Evolutionary conservation across 2,113 vertebrate genomes (phyloP), one percentile per base, ranked within the genome.

Genomic region (Salvelinus sp.): DNA sequence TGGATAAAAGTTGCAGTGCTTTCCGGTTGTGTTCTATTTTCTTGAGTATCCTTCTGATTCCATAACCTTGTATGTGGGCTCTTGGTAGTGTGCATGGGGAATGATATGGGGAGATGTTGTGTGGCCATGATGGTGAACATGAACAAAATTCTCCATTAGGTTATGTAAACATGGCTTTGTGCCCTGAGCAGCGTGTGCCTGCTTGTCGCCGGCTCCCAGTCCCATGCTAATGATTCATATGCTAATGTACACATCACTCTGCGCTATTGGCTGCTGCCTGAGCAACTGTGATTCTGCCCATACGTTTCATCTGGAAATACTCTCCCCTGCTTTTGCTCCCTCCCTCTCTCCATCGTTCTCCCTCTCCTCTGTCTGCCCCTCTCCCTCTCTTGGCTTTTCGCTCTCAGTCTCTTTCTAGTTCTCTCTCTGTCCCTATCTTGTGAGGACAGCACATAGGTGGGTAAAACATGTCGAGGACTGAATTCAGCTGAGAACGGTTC

Each of bases 221-320:
- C 27, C 77, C 76, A 81, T 83, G 76, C 83, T 90, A 90, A 90
- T 91, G 87, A 90, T 88, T 91, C 85, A 89, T 84, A 91, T 91
- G 90, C 79, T 88, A 88, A 86, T 89, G 79, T 44, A 14, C 81
- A 83, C 28, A 38, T 80, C 81, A 78, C 78, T 88, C 79, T 18
- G 72, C 83, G 85, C 87, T 65, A 33, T 76, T 70, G 48, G 82
- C 79, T 74, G 65, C 79, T 73, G 58, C 74, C 66, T 69, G 69
- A 85, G 80, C 48, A 77, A 76, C 68, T 74, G 50, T 77, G 75
- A 82, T 82, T 87, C 73, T 63, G 72, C 67, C 73, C 71, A 75
- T 78, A 81, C 28, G 70, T 81, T 78, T 81, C 62, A 84, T 86
- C 70, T 62, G 69, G 48, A 18, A 70, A 27, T 44, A 47, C 72